These are phyloP conservation scores for Hassar affinis DNA, from an alignment of 2,113 vertebrate species.

Conservation along the genomic window DNA sequence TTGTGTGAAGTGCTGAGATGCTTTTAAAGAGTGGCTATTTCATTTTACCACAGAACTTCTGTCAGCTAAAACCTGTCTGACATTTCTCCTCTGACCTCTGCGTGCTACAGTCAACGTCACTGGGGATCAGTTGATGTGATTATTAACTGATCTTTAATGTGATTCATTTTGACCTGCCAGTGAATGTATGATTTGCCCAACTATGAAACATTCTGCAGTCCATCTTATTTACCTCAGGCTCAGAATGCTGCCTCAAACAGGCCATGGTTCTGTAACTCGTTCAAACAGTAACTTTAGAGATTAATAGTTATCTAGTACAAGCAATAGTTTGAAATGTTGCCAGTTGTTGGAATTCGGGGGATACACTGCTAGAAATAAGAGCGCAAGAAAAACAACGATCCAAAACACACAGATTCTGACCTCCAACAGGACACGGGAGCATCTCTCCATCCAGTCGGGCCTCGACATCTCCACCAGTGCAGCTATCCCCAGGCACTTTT, in stretches of 20 bases:
- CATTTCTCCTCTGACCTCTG: background rate
- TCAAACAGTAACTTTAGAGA: background rate
- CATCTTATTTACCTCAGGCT: background rate
- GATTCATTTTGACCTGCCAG: background rate
- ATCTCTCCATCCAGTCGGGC: constrained; percentile 86
- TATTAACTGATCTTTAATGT: too few relatives aligned
- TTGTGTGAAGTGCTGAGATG: background rate
- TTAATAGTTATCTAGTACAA: background rate
- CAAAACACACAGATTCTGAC: constrained; percentile 66
- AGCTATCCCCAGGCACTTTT: constrained; percentile 94
- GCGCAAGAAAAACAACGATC: background rate
- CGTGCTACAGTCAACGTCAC: background rate
- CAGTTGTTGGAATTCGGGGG: background rate
- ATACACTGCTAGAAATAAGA: background rate
- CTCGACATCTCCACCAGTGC: constrained; percentile 89
- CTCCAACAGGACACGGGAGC: constrained; percentile 90
- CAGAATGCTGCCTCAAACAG: background rate
- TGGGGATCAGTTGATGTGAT: background rate
- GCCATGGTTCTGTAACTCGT: background rate
- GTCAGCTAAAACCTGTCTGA: background rate
- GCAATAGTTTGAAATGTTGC: background rate
- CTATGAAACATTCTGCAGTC: background rate
- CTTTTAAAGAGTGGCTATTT: background rate
- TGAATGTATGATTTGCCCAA: background rate
- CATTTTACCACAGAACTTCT: background rate